Base-by-base conservation (phyloP, 37 sponge, comb jelly and placozoan genomes). In the Chondrilla cf. caribensis region DNA sequence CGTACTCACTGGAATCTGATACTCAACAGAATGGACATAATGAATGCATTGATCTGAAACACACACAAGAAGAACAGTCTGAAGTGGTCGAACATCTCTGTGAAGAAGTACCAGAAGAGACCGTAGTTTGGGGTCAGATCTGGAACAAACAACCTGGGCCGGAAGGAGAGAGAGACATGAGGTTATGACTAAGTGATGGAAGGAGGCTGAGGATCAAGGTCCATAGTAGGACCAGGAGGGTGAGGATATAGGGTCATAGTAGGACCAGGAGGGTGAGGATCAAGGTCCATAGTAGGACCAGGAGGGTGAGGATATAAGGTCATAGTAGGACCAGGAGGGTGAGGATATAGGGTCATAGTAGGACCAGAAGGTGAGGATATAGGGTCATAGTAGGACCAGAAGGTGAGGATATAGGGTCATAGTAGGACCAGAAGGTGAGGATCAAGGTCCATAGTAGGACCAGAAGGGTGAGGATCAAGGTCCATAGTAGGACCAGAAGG, bases 41-140 rank as follows among this genome's bases (percentile, higher is more conserved):
- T 77, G 81, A 92, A 92, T 73, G 87, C 96, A 72, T 91, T 91
- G 86, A 98, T 91, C 57, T 98, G 99, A 73, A 96, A 98, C 37
- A 98, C 89, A 85, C 90, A 93, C 73, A 98, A 82, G 70, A 98
- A 98, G 92, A 98, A 93, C 22, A 78, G 58, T 58, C 89, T 81
- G 83, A 96, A 98, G 84, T 98, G 99, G 32, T 91, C 91, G 85
- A 98, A 98, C 79, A 95, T 91, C 72, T 93, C 92, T 8, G 85
- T 95, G 85, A 98, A 98, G 90, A 98, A 93, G 81, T 98, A 98
- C 99, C 99, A 98, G 79, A 96, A 96, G 19, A 96, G 88, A 37
- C 99, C 99, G 65, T 95, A 66, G 60, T 98, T 98, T 21, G 99
- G 99, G 6, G 94, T 92, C 47, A 85, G 86, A 81, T 98, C 99